Conservation (phyloP, 2,797 vertebrate species). For the Linurgus olivaceus region DNA sequence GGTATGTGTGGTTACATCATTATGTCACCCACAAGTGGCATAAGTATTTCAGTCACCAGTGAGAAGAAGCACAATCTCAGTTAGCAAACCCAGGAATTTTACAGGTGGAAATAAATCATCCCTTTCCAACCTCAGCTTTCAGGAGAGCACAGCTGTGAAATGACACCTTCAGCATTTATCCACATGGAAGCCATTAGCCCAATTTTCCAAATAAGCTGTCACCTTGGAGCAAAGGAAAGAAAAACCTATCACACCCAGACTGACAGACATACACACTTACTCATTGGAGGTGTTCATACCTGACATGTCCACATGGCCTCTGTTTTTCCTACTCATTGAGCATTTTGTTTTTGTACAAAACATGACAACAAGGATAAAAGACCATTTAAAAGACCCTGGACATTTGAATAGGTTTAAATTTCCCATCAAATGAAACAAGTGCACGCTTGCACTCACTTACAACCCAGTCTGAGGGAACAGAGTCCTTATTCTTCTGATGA, state of each 20-base stretch:
- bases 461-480: neutral
- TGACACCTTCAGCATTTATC: neutral
- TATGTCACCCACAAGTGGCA: neutral
- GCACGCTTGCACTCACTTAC: rapidly evolving
- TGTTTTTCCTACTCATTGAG: neutral
- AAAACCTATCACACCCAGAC: neutral
- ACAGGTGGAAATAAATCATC: constrained; percentile 1
- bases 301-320: neutral
- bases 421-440: neutral
- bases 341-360: neutral
- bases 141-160: constrained; percentile 33
- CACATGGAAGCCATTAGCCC: neutral
- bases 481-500: neutral
- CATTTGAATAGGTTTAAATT: neutral
- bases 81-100: neutral
- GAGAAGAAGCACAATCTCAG: neutral
- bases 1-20: neutral
- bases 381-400: neutral
- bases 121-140: neutral
- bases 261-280: neutral
- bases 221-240: neutral
- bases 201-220: neutral
- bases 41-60: neutral
- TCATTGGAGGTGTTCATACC: neutral
- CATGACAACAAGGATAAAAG: neutral